These are phyloP conservation scores for Bovichtus variegatus DNA, from an alignment of 2,797 vertebrate species.

Conservation along the genomic window DNA sequence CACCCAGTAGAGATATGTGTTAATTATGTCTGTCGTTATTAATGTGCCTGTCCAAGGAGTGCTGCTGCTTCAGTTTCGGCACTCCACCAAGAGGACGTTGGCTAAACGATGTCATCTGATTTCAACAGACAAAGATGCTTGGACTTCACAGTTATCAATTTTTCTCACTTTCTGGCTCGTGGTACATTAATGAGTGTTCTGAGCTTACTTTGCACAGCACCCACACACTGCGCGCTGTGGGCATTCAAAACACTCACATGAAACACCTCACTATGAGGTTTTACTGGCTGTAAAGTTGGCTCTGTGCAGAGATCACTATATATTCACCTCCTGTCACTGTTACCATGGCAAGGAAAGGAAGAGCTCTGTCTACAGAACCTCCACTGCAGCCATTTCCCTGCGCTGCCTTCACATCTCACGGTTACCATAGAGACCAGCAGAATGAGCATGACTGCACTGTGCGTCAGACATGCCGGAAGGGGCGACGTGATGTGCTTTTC, in stretches of 20 bases:
- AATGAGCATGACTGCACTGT: conserved; percentile 82
- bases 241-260: conserved; percentile 65
- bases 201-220: conserved; percentile 56
- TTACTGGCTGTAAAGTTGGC: conserved; percentile 63
- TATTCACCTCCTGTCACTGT: conserved; percentile 83
- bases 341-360: conserved; percentile 85
- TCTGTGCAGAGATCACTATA: conserved; percentile 75
- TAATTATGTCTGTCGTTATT: conserved; percentile 67
- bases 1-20: conserved; percentile 57
- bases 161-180: conserved; percentile 63
- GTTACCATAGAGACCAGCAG: conserved; percentile 82
- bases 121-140: conserved; percentile 47
- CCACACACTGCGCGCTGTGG: conserved; percentile 65
- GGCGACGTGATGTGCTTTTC: conserved; percentile 76
- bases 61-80: conserved; percentile 47
- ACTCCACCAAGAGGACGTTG: conserved; percentile 32
- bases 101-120: conserved; percentile 38
- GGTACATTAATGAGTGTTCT: conserved; percentile 71
- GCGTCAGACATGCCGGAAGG: conserved; percentile 84
- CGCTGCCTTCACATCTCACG: conserved; percentile 77
- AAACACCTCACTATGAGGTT: conserved; percentile 75
- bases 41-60: conserved; percentile 54
- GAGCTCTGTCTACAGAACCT: conserved; percentile 78
- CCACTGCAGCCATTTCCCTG: conserved; percentile 81
- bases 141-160: conserved; percentile 58